Conservation (phyloP, 2,113 vertebrate species). For the Caranx ignobilis region DNA sequence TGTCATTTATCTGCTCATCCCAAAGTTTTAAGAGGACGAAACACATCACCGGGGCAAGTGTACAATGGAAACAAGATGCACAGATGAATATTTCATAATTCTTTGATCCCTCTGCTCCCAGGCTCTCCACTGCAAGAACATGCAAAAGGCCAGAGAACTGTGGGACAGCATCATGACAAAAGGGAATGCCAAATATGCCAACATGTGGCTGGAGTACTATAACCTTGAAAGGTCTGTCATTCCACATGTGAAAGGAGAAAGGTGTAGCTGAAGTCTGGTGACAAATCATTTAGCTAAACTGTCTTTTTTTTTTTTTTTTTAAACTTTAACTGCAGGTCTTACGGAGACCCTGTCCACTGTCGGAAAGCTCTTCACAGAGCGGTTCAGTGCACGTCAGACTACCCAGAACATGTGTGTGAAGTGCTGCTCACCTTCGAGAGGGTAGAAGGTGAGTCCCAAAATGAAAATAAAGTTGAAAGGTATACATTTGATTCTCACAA, state of each 20-base stretch:
- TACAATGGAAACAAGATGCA: not conserved
- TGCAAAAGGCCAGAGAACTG: conserved; percentile 97
- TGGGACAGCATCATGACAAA: conserved; percentile 99
- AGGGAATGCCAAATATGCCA: conserved; percentile 97
- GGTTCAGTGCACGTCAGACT: conserved; percentile 96
- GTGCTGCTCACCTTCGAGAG: conserved; percentile 96
- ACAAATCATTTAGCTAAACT: not conserved
- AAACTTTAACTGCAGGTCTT: conserved; percentile 83
- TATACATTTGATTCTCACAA: not conserved
- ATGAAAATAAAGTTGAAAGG: not conserved
- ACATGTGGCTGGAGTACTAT: conserved; percentile 99
- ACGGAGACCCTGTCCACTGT: conserved; percentile 92
- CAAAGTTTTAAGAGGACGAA: too few relatives aligned
- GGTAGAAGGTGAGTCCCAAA: conserved; percentile 89
- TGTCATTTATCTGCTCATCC: too few relatives aligned
- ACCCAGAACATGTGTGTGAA: conserved; percentile 96
- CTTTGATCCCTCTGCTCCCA: conserved; percentile 58
- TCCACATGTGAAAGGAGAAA: not conserved
- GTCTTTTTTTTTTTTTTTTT: conserved; percentile 3
- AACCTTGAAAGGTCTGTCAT: conserved; percentile 92
- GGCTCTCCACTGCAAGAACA: conserved; percentile 96
- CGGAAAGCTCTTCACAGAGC: conserved; percentile 95
- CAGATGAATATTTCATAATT: not conserved
- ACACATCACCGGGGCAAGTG: not conserved
- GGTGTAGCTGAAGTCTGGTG: not conserved